Conservation (phyloP, 2,888 invertebrate species). For the Odontocerum albicorne region DNA sequence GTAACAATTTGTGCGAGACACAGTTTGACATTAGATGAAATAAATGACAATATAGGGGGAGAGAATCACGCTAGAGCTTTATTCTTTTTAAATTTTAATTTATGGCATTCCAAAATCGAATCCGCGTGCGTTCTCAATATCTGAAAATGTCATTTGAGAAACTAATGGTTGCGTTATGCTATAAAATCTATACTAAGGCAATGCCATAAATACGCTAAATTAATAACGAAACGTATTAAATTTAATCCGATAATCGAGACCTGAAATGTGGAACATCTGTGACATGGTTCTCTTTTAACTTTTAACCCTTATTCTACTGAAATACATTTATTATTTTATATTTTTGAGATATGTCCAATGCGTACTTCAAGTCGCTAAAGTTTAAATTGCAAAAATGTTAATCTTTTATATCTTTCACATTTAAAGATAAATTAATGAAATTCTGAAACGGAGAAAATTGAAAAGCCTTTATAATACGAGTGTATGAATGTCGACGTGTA, state of each 20-base stretch:
- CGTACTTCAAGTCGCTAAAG: no score
- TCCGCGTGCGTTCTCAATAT: slow-evolving; percentile 33
- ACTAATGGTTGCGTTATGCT: slow-evolving; percentile 34
- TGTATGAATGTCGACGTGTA: no score
- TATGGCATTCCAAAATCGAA: slow-evolving; percentile 35
- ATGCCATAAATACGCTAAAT: slow-evolving; percentile 32
- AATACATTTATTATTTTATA: no score
- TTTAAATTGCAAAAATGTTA: no score
- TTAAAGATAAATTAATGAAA: no score
- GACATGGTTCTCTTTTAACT: slow-evolving; percentile 13
- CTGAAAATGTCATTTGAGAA: slow-evolving; percentile 34
- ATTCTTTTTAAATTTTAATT: slow-evolving; percentile 34
- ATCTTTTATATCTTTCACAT: no score
- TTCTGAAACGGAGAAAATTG: no score
- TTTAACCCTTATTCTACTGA: no score
- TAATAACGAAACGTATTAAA: slow-evolving; percentile 16
- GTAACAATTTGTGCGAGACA: background rate
- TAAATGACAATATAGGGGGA: slow-evolving; percentile 6
- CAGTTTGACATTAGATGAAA: slow-evolving; percentile 13
- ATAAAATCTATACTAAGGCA: slow-evolving; percentile 24
- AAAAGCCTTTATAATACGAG: no score
- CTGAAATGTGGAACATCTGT: slow-evolving; percentile 18
- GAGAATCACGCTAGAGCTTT: slow-evolving; percentile 27
- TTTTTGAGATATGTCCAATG: no score
- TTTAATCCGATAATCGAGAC: slow-evolving; percentile 26